Conservation (phyloP, 2,113 vertebrate genomes). For the Chaenogobius annularis region DNA sequence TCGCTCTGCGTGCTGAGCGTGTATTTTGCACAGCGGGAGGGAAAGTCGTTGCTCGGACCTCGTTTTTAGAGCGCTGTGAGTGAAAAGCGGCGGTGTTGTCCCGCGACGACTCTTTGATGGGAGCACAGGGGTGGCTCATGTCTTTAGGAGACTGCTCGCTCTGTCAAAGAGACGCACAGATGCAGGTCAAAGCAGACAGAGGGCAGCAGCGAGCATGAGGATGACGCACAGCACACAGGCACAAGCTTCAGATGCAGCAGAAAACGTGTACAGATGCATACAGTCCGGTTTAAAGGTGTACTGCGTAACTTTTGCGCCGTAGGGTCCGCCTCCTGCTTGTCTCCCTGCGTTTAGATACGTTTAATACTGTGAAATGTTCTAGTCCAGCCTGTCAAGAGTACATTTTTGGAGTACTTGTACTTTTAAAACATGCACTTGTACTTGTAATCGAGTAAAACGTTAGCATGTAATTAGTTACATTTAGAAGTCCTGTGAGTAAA, state of each 20-base stretch:
- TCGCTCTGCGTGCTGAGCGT: conserved; percentile 2
- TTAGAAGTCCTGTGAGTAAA: no score
- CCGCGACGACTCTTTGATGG: conserved; percentile 83
- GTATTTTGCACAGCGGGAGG: conserved; percentile 31
- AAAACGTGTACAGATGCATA: not conserved
- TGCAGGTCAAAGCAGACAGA: conserved; percentile 69
- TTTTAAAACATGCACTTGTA: no score
- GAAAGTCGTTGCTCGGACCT: conserved; percentile 71
- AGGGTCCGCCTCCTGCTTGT: no score
- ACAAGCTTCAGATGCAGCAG: not conserved
- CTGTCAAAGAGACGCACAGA: conserved; percentile 79
- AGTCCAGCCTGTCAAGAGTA: no score
- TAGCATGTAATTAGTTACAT: no score
- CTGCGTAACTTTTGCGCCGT: no score
- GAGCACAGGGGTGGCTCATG: conserved; percentile 80
- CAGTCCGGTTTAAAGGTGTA: no score
- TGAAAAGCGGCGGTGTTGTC: conserved; percentile 83
- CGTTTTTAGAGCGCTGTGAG: conserved; percentile 81
- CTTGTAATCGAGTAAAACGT: no score
- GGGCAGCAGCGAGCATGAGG: conserved; percentile 54
- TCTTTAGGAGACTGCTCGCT: conserved; percentile 84
- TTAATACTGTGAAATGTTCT: no score
- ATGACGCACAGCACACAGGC: conserved; percentile 35
- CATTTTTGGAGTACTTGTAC: no score
- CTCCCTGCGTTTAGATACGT: no score